Evolutionary conservation across 2,888 invertebrate genomes (phyloP).

Genomic region (Apodemia mormo): DNA sequence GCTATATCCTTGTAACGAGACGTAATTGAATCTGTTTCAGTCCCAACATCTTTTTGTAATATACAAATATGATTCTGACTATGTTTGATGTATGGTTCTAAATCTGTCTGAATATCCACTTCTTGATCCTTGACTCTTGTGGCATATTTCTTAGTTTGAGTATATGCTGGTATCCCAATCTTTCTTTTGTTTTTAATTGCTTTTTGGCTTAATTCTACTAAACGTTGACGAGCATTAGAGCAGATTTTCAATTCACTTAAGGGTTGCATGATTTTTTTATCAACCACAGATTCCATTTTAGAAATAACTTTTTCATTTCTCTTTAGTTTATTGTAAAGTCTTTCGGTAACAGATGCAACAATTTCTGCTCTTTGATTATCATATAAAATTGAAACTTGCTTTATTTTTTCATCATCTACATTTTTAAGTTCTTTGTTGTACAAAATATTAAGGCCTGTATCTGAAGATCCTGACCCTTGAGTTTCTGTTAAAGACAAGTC

Average conservation of each 20-base stretch:
- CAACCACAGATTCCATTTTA: constrained; percentile 64
- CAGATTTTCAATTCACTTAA: constrained; percentile 81
- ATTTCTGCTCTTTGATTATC: constrained; percentile 84
- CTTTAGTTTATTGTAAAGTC: constrained; percentile 83
- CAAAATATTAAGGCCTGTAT: constrained; percentile 48
- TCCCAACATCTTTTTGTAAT: constrained; percentile 57
- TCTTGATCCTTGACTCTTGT: constrained; percentile 81
- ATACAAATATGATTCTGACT: constrained; percentile 50
- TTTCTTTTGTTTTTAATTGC: constrained; percentile 78
- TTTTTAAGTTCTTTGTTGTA: constrained; percentile 44
- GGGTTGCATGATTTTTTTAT: constrained; percentile 68
- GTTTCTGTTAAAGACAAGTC: constrained; percentile 45
- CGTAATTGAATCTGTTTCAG: constrained; percentile 70
- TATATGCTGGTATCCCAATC: constrained; percentile 78
- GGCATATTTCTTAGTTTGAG: constrained; percentile 79
- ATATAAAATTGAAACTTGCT: constrained; percentile 58
- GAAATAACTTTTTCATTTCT: constrained; percentile 75
- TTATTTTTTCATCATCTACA: constrained; percentile 45
- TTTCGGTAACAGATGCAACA: constrained; percentile 86
- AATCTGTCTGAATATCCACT: constrained; percentile 78
- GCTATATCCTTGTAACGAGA: constrained; percentile 74
- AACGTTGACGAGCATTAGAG: constrained; percentile 79
- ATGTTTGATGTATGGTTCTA: constrained; percentile 63
- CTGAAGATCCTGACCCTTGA: constrained; percentile 39
- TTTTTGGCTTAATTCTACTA: constrained; percentile 82